Conservation (phyloP, 2,113 vertebrate genomes). For the Pipa parva region DNA sequence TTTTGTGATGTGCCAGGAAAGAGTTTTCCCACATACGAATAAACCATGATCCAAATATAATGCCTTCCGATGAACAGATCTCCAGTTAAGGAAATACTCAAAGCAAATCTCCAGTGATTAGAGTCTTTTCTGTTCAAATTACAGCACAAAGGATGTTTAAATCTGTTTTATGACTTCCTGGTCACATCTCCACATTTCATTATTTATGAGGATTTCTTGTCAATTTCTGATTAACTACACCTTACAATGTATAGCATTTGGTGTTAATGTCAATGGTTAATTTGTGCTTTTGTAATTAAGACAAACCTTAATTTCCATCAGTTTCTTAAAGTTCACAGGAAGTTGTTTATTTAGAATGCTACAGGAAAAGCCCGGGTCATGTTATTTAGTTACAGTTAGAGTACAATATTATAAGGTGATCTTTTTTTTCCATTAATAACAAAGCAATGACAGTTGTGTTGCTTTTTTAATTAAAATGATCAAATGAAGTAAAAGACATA, state of each 20-base stretch:
- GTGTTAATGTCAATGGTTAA: conserved; percentile 34
- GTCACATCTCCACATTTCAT: conserved; percentile 36
- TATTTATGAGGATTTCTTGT: conserved; percentile 38
- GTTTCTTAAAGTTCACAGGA: conserved; percentile 8
- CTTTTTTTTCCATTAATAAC: too few species aligned
- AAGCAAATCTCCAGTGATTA: conserved; percentile 29
- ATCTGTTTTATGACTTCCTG: conserved; percentile 37
- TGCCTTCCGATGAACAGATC: conserved; percentile 10
- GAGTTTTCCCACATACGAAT: not conserved
- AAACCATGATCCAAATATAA: conserved; percentile 1
- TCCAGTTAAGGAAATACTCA: conserved; percentile 25
- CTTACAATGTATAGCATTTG: conserved; percentile 36
- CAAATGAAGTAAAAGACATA: too few species aligned
- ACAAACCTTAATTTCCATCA: conserved; percentile 1
- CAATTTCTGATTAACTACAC: conserved; percentile 39
- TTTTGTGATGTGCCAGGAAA: not conserved
- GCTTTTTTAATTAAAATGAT: too few species aligned
- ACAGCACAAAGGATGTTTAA: conserved; percentile 14
- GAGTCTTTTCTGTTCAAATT: conserved; percentile 35
- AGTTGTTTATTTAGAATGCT: not conserved
- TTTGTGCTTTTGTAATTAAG: conserved; percentile 32
- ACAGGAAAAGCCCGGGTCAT: too few species aligned
- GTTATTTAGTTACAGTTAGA: too few species aligned
- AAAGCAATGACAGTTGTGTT: too few species aligned
- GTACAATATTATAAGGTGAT: too few species aligned